A percentile compares a stretch with the other conserved stretches of the same genome.
Conservation (phyloP, 2,113 vertebrate species). For the Cygnus buccinator region DNA sequence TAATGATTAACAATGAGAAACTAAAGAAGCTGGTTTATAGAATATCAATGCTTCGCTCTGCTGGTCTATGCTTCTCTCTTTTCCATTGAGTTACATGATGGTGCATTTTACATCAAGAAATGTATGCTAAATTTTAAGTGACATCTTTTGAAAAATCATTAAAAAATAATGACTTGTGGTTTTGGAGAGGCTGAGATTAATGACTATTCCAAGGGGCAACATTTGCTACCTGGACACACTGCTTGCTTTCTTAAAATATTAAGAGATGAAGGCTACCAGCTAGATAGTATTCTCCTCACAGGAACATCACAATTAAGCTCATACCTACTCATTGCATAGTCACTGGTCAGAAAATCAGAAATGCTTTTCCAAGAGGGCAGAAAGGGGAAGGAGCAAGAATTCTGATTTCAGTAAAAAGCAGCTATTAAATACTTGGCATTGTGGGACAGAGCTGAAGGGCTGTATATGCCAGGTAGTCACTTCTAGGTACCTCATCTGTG, state of each 20-base stretch:
- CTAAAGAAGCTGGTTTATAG: background rate
- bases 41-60: slow-evolving; percentile 2
- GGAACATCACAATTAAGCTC: background rate
- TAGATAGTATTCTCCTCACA: background rate
- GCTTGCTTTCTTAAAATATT: background rate
- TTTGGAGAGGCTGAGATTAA: background rate
- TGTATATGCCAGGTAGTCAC: background rate
- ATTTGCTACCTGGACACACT: background rate
- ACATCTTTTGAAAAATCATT: background rate
- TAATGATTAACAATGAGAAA: slow-evolving; percentile 40
- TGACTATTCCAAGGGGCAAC: background rate
- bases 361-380: background rate
- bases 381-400: background rate
- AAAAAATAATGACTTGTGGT: background rate
- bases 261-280: background rate
- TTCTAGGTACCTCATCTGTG: background rate
- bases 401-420: background rate
- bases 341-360: background rate
- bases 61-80: background rate
- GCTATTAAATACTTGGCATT: background rate
- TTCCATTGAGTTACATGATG: background rate
- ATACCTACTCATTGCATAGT: background rate
- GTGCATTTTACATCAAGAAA: background rate
- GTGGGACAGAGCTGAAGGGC: background rate
- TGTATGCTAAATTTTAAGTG: background rate